Conservation (phyloP, 2,888 invertebrate genomes). For the Patella caerulea region DNA sequence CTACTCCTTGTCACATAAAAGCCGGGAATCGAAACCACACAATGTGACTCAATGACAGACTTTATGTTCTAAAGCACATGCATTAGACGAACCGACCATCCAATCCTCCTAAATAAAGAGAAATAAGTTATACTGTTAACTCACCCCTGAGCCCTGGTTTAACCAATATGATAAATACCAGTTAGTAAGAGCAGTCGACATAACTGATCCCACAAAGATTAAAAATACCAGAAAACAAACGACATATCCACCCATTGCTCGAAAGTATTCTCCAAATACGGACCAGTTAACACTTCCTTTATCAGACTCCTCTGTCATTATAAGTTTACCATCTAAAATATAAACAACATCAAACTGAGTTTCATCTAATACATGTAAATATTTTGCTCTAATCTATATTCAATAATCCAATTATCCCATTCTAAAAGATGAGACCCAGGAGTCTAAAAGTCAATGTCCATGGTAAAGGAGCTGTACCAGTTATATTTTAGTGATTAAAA, state of each 20-base stretch:
- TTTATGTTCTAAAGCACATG: no score
- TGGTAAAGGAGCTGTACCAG: no score
- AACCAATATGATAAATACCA: constrained; percentile 78
- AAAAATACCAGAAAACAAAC: constrained; percentile 44
- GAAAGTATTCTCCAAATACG: constrained; percentile 74
- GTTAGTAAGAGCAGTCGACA: constrained; percentile 75
- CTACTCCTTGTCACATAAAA: no score
- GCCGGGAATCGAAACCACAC: no score
- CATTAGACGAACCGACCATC: no score
- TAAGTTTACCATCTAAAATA: constrained; percentile 59
- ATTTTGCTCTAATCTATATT: neutral
- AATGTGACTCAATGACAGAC: no score
- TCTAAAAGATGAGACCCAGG: no score
- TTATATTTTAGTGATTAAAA: no score
- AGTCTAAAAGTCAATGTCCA: no score
- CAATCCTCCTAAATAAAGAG: no score
- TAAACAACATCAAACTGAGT: no score
- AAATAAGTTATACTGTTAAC: constrained; percentile 25
- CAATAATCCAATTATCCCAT: no score
- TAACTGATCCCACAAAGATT: constrained; percentile 74
- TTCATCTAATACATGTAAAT: neutral
- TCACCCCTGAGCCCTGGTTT: constrained; percentile 70
- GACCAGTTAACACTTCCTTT: constrained; percentile 70
- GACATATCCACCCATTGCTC: constrained; percentile 68
- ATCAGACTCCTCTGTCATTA: constrained; percentile 68